Conservation (phyloP, 2,113 vertebrate species). For the Pantherophis guttatus region DNA sequence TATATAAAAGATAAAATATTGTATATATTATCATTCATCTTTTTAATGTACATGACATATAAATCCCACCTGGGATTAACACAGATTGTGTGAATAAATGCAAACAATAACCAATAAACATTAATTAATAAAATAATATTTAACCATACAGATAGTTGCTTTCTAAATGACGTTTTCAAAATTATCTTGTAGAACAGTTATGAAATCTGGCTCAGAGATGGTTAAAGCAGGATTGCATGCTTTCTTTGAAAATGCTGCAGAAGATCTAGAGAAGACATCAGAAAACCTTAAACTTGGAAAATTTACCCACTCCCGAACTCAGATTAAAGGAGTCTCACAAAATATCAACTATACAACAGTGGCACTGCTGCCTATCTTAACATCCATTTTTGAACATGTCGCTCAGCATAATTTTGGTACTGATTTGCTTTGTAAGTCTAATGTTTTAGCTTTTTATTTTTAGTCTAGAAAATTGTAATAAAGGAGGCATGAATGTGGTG, state of each 20-base stretch:
- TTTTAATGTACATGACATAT: not conserved
- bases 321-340: constrained; percentile 97
- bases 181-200: constrained; percentile 83
- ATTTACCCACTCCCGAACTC: constrained; percentile 94
- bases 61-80: not conserved
- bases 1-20: not conserved
- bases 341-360: constrained; percentile 98
- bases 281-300: constrained; percentile 97
- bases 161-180: not conserved
- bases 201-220: constrained; percentile 94
- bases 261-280: constrained; percentile 93
- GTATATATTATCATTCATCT: not conserved
- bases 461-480: not conserved
- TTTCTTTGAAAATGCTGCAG: constrained; percentile 96
- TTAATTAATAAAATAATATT: not conserved
- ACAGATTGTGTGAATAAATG: not conserved
- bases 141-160: not conserved
- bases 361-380: constrained; percentile 92
- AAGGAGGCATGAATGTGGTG: not conserved
- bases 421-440: constrained; percentile 90
- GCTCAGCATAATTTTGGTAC: constrained; percentile 91
- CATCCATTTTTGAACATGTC: constrained; percentile 95
- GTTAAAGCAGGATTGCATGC: constrained; percentile 88
- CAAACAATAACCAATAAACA: not conserved
- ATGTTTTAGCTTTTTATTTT: not conserved